Evolutionary conservation across 2,797 vertebrate genomes (phyloP).

Genomic region (Manis pentadactyla): DNA sequence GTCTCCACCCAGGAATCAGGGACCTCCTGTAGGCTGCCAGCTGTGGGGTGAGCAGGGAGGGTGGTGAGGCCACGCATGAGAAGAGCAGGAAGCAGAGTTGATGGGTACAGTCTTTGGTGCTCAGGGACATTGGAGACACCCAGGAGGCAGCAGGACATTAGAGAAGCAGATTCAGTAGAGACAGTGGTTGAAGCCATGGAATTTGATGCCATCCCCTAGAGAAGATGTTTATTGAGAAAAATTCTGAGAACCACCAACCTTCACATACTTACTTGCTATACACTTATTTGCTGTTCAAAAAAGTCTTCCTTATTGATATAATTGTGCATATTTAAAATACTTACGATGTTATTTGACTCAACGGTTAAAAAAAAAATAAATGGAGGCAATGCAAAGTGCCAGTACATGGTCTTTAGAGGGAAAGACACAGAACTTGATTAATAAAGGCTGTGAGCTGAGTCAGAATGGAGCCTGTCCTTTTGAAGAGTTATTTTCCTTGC

Average conservation of each 20-base stretch:
- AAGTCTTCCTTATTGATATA: background rate
- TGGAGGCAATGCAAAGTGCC: background rate
- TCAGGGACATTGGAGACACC: background rate
- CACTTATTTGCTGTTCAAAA: background rate
- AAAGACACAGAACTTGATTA: background rate
- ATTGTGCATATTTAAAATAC: background rate
- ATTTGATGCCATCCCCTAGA: background rate
- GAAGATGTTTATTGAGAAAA: background rate
- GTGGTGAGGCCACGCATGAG: background rate
- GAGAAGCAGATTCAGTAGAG: background rate
- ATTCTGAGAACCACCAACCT: no score
- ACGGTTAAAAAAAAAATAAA: background rate
- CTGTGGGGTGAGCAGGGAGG: accelerated
- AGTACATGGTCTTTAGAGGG: background rate
- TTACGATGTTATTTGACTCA: background rate
- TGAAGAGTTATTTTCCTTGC: background rate
- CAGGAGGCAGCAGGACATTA: background rate
- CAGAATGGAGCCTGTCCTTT: background rate
- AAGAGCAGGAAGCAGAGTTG: background rate
- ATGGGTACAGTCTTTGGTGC: background rate
- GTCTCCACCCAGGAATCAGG: background rate
- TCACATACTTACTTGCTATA: accelerated
- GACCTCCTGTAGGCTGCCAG: background rate
- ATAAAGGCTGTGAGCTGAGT: background rate
- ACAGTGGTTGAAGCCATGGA: background rate